These are phyloP conservation scores for Zaprionus bogoriensis DNA, from an alignment of 2,888 invertebrate species.

Conservation along the genomic window DNA sequence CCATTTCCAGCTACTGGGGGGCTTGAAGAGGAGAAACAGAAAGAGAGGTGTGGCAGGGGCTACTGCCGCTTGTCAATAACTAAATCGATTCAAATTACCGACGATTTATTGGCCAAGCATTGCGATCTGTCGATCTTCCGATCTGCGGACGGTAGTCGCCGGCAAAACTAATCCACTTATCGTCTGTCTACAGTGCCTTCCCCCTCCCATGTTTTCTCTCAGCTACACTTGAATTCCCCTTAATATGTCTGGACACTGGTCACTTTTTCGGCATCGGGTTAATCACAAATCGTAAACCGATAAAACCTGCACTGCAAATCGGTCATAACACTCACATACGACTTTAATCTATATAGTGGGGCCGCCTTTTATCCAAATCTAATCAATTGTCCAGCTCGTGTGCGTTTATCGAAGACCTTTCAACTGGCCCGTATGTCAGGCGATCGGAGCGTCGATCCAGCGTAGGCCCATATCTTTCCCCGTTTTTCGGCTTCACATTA, in stretches of 20 bases:
- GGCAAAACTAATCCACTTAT: conserved; percentile 51
- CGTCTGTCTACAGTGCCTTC: not conserved
- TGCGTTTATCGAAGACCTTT: conserved; percentile 54
- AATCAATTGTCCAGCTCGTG: conserved; percentile 54
- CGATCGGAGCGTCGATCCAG: conserved; percentile 9
- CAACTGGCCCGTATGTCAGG: conserved; percentile 26
- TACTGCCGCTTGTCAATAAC: conserved; percentile 38
- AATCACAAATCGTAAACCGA: conserved; percentile 58
- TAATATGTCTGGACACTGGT: too few species aligned
- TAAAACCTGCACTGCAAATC: conserved; percentile 52
- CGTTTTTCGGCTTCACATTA: conserved; percentile 23
- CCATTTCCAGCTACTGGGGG: not conserved
- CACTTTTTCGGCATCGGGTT: conserved; percentile 20
- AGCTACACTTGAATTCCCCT: too few species aligned
- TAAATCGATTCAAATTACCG: conserved; percentile 60
- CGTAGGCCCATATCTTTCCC: conserved; percentile 43
- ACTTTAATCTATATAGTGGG: conserved; percentile 72
- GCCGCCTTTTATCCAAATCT: conserved; percentile 79
- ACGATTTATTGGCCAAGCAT: conserved; percentile 46
- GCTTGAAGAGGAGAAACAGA: not conserved
- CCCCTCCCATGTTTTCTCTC: too few species aligned
- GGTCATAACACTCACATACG: conserved; percentile 41
- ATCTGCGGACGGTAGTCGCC: conserved; percentile 18
- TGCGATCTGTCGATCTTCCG: too few species aligned
- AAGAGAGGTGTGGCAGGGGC: not conserved